phyloP scores from a whole-genome alignment of 2,888 invertebrate species.

The Caenorhabditis plicata region DNA sequence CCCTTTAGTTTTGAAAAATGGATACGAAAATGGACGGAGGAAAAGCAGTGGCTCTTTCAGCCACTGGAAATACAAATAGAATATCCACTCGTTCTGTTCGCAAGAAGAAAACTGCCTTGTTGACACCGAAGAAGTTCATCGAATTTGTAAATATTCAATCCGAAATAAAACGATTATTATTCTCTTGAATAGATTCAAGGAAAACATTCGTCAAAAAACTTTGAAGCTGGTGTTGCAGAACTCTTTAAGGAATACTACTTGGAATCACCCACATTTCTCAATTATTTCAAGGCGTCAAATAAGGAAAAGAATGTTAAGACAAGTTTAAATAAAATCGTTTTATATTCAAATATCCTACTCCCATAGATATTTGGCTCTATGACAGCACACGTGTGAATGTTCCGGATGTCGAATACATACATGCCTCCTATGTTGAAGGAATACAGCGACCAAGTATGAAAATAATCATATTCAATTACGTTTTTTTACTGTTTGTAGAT shows the following conservation, averaged over 20 bases:
- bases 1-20: background rate
- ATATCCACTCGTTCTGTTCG: slow-evolving; percentile 25
- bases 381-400: slow-evolving; percentile 22
- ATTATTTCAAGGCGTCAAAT: slow-evolving; percentile 22
- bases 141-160: slow-evolving; percentile 11
- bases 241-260: slow-evolving; percentile 13
- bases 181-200: background rate
- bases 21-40: slow-evolving; percentile 2
- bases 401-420: slow-evolving; percentile 19
- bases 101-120: slow-evolving; percentile 24
- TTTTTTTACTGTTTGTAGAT: slow-evolving; percentile 3
- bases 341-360: background rate
- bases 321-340: slow-evolving; percentile 7
- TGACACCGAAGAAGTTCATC: slow-evolving; percentile 28
- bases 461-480: background rate
- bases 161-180: background rate
- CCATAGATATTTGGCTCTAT: slow-evolving; percentile 15
- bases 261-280: slow-evolving; percentile 17
- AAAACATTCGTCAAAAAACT: slow-evolving; percentile 6
- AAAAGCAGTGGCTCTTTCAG: background rate
- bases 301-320: slow-evolving; percentile 30
- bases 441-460: slow-evolving; percentile 3
- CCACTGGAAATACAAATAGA: slow-evolving; percentile 5
- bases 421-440: slow-evolving; percentile 29
- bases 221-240: slow-evolving; percentile 19